Evolutionary conservation across 2,113 vertebrate genomes (phyloP).

Genomic region (Podiceps cristatus): DNA sequence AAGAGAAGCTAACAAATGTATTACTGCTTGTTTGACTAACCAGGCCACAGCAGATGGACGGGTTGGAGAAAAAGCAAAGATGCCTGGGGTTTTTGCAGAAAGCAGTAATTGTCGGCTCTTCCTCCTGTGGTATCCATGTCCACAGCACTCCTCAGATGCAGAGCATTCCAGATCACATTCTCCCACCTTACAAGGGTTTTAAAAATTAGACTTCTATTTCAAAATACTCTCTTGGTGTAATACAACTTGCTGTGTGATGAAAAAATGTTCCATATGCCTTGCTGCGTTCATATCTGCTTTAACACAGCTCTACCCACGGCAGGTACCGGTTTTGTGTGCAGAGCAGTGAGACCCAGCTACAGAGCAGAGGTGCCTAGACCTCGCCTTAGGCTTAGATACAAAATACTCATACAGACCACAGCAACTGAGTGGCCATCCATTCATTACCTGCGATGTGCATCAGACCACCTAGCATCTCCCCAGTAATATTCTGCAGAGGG

Average conservation of each 20-base stretch:
- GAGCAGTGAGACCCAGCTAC: neutral
- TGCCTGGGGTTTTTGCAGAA: neutral
- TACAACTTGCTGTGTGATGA: neutral
- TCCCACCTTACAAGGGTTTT: neutral
- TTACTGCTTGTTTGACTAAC: neutral
- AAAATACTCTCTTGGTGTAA: neutral
- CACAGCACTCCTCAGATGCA: fast-evolving
- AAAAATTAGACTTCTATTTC: neutral
- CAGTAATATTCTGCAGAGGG: neutral
- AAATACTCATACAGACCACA: neutral
- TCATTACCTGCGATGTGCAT: fast-evolving
- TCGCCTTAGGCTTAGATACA: neutral
- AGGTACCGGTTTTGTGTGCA: fast-evolving
- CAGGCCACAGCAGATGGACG: neutral
- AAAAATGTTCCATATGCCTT: neutral
- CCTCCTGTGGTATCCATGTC: fast-evolving
- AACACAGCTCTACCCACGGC: neutral
- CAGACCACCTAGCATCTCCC: neutral
- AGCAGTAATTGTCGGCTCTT: neutral
- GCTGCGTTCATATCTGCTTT: neutral
- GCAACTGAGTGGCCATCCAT: neutral
- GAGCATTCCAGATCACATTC: neutral
- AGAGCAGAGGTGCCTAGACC: neutral
- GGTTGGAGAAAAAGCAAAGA: neutral
- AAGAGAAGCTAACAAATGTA: neutral